Evolutionary conservation across 1,140 invertebrate genomes (phyloP).

Genomic region (Lysiphlebus fabarum): DNA sequence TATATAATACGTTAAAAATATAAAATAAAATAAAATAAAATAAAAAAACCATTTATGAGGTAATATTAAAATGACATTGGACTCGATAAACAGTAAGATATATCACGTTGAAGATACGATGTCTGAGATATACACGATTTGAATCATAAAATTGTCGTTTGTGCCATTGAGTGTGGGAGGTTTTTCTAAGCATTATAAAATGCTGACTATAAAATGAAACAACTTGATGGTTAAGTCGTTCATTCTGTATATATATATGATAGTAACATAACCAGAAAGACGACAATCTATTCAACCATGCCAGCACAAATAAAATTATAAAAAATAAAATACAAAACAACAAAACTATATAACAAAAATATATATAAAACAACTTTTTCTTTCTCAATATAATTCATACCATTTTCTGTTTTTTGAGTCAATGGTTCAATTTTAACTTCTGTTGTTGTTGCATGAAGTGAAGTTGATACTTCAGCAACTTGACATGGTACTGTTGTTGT

Average conservation of each 20-base stretch:
- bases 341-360: slow-evolving; percentile 2
- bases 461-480: slow-evolving; percentile 65
- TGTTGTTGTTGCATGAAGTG: slow-evolving; percentile 55
- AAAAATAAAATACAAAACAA: background rate
- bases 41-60: no score
- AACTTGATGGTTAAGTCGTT: background rate
- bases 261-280: background rate
- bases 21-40: no score
- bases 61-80: no score
- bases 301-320: no score
- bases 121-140: slow-evolving; percentile 1
- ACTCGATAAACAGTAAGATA: background rate
- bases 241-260: background rate
- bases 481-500: slow-evolving; percentile 57
- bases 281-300: no score
- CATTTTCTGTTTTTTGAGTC: slow-evolving; percentile 47
- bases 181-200: background rate
- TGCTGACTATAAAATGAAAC: background rate
- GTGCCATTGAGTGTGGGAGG: background rate
- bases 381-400: slow-evolving; percentile 29
- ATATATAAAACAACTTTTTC: background rate
- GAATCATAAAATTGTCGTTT: background rate
- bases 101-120: background rate
- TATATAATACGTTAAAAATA: no score
- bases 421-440: slow-evolving; percentile 51